Conservation (phyloP, 2,113 vertebrate genomes). For the Nicator chloris region DNA sequence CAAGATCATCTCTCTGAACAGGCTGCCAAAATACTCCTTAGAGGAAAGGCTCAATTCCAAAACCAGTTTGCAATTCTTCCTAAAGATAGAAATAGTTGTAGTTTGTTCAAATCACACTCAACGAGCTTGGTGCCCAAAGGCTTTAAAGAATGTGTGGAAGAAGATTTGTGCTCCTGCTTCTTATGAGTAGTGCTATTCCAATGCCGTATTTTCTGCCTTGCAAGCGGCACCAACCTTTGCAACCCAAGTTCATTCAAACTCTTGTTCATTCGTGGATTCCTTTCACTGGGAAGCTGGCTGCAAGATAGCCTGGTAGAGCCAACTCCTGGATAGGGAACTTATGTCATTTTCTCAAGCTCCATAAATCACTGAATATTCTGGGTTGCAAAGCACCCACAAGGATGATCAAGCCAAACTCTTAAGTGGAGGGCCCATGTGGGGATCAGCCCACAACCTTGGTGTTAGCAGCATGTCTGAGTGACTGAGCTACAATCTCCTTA, state of each 20-base stretch:
- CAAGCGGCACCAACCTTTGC: background rate
- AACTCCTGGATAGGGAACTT: background rate
- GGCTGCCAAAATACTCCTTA: background rate
- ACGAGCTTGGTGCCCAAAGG: background rate
- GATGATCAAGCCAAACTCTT: rapidly evolving
- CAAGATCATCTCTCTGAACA: background rate
- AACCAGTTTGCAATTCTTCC: background rate
- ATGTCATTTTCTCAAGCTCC: background rate
- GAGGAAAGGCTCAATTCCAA: conserved; percentile 2
- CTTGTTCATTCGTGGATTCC: background rate
- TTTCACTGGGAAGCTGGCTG: background rate
- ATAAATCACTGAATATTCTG: background rate
- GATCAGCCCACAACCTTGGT: background rate
- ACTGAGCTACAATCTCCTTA: background rate
- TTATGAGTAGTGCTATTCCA: background rate
- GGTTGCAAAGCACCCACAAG: background rate
- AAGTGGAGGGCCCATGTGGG: background rate
- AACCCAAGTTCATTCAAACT: background rate
- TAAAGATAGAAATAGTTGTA: background rate
- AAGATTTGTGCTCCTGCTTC: background rate
- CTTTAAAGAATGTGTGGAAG: background rate
- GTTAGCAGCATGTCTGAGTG: background rate
- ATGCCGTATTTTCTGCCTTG: background rate
- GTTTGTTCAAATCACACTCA: background rate
- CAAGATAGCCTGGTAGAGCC: background rate